Conservation (phyloP, 92 coral and sea anemone species). For the Epizoanthus rinbou region DNA sequence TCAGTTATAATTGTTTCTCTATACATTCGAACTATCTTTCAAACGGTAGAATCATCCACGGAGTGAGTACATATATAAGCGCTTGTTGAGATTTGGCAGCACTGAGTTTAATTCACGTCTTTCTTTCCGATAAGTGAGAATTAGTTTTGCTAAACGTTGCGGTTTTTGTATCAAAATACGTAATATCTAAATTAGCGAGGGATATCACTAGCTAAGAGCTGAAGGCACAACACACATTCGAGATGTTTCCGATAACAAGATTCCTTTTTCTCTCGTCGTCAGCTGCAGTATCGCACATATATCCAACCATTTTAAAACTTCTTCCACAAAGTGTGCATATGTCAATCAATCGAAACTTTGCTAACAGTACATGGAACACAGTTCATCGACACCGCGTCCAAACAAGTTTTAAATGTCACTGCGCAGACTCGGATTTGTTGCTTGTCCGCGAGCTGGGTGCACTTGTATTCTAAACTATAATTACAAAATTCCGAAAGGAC, state of each 20-base stretch:
- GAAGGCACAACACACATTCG: not conserved
- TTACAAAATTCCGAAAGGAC: slow-evolving; percentile 26
- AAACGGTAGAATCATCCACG: too few relatives aligned
- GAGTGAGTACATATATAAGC: too few relatives aligned
- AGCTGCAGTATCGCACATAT: not conserved
- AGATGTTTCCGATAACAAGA: too few relatives aligned
- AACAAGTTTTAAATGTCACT: not conserved
- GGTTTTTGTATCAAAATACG: slow-evolving; percentile 28
- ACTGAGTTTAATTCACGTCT: slow-evolving; percentile 8
- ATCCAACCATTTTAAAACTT: slow-evolving; percentile 8
- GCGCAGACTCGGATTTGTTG: slow-evolving; percentile 1
- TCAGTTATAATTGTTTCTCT: not conserved
- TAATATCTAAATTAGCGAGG: not conserved
- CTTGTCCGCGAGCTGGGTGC: not conserved
- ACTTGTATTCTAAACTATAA: not conserved
- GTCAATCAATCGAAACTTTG: slow-evolving; percentile 21
- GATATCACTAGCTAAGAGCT: not conserved
- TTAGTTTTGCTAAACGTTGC: slow-evolving; percentile 31
- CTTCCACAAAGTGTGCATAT: not conserved
- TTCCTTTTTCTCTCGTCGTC: not conserved
- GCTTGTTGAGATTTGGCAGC: too few relatives aligned
- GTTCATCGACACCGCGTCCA: not conserved
- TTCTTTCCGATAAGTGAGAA: not conserved
- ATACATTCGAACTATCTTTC: not conserved
- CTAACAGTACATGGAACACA: not conserved